Percentiles rank a stretch among this genome's conserved stretches.
Conservation (phyloP, 2,113 vertebrate genomes). For the Calidris pugnax region DNA sequence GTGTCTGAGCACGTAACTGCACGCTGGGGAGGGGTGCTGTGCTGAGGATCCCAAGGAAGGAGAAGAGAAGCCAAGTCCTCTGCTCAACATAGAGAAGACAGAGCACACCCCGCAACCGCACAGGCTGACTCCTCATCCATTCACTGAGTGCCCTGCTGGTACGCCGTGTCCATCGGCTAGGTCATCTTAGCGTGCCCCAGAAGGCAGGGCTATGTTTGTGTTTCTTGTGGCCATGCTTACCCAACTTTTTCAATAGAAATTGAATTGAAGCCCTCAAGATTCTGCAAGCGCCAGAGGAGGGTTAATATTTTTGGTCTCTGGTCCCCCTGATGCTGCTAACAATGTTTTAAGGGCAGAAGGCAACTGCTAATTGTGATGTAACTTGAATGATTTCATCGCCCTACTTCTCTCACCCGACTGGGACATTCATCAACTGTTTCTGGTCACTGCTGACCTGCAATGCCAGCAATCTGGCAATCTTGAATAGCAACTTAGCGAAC, state of each 20-base stretch:
- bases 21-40: background rate
- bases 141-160: background rate
- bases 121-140: background rate
- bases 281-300: background rate
- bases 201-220: background rate
- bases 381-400: constrained; percentile 58
- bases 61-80: background rate
- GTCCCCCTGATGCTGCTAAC: background rate
- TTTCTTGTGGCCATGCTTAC: background rate
- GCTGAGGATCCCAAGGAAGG: background rate
- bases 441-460: constrained; percentile 14
- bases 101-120: background rate
- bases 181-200: background rate
- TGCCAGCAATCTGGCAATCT: constrained; percentile 19
- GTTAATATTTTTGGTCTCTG: background rate
- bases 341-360: constrained; percentile 25
- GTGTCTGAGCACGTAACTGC: background rate
- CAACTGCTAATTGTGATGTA: constrained; percentile 49
- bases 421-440: constrained; percentile 22
- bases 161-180: accelerated
- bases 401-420: background rate
- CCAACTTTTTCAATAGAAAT: background rate
- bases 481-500: background rate
- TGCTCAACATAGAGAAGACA: background rate
- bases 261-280: background rate